Conservation (phyloP, 2,797 vertebrate genomes). For the Myotis findleyi region DNA sequence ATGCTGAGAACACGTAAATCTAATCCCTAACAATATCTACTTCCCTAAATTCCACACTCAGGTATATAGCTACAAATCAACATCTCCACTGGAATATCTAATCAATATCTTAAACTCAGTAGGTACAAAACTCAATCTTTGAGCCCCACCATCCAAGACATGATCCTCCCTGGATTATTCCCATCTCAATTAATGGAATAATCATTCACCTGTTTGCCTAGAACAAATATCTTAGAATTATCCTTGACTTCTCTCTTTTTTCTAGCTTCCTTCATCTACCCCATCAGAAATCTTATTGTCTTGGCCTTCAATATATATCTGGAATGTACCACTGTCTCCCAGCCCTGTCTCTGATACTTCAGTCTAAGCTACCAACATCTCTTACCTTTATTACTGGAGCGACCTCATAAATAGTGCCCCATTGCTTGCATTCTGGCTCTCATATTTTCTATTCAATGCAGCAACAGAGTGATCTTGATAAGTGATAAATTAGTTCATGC, state of each 20-base stretch:
- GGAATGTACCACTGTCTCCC: not conserved
- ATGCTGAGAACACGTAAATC: not conserved
- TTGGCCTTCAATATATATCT: conserved; percentile 19
- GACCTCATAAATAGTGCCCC: not conserved
- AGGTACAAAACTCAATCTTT: not conserved
- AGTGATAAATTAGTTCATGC: not conserved
- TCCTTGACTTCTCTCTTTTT: not conserved
- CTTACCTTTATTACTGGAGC: not conserved
- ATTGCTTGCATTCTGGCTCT: not conserved
- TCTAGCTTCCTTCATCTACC: not conserved
- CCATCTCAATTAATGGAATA: conserved; percentile 29
- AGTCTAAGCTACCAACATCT: not conserved
- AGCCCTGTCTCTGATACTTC: not conserved
- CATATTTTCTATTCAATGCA: not conserved
- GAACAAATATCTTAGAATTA: not conserved
- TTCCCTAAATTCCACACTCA: not conserved
- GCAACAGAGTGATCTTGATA: not conserved
- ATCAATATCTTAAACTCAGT: not conserved
- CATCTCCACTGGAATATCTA: not conserved
- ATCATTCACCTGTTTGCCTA: not conserved
- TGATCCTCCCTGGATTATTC: not conserved
- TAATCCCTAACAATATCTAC: not conserved
- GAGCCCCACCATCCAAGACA: not conserved
- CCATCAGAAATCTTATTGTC: not conserved
- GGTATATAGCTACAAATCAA: not conserved